phyloP scores from a whole-genome alignment of 2,113 vertebrate species.

The Tragulus kanchil region DNA sequence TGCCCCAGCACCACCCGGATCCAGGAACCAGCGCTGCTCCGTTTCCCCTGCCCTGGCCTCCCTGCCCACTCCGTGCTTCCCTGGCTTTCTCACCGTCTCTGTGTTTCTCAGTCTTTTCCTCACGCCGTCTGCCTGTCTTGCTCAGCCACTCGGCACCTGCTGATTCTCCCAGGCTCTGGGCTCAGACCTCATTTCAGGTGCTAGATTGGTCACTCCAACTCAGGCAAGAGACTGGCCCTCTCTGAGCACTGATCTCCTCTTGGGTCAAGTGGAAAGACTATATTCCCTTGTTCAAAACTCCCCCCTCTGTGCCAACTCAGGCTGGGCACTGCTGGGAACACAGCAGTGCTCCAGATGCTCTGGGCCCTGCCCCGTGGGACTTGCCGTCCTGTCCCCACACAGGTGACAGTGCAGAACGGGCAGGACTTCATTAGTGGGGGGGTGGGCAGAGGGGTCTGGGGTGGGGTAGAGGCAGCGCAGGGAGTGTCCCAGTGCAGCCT shows the following conservation, averaged over 20 bases:
- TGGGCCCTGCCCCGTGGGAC: neutral
- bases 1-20: rapidly evolving
- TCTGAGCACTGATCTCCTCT: neutral
- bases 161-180: conserved; percentile 87
- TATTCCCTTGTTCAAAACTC: conserved; percentile 86
- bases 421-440: neutral
- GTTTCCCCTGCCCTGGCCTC: conserved; percentile 82
- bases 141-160: conserved; percentile 77
- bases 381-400: neutral
- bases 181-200: conserved; percentile 83
- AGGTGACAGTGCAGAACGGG: neutral
- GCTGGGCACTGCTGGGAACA: conserved; percentile 20
- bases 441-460: neutral
- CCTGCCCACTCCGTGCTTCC: conserved; percentile 86
- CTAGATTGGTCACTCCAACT: conserved; percentile 83
- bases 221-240: conserved; percentile 70
- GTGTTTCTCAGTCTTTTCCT: conserved; percentile 86
- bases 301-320: conserved; percentile 85
- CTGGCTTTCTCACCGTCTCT: conserved; percentile 84
- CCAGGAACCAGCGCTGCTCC: neutral
- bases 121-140: conserved; percentile 79
- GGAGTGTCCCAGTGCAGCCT: neutral
- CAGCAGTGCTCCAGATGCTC: too few relatives aligned
- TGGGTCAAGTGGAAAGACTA: conserved; percentile 78
- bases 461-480: neutral